A percentile compares a stretch with the other conserved stretches of the same genome.
Evolutionary conservation across 2,888 invertebrate genomes (phyloP).

Genomic region (Platycheirus albimanus): DNA sequence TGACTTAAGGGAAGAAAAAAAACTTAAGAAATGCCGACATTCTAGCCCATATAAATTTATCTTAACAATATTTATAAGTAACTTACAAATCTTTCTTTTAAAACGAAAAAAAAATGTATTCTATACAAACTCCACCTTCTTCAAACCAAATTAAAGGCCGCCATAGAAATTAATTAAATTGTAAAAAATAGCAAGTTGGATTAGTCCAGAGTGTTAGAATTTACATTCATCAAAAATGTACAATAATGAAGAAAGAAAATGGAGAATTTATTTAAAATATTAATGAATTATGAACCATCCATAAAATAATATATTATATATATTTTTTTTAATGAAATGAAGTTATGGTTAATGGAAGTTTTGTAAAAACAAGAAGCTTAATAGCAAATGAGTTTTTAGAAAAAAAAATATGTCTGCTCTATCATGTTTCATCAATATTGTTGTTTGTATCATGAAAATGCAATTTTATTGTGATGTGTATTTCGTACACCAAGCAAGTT

Average conservation of each 20-base stretch:
- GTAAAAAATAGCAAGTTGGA: too few species aligned
- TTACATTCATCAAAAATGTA: slow-evolving; percentile 20
- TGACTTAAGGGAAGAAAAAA: too few species aligned
- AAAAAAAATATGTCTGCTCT: too few species aligned
- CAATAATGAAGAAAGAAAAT: slow-evolving; percentile 9
- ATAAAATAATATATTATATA: background rate
- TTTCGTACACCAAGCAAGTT: background rate
- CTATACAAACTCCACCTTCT: too few species aligned
- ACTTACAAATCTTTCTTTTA: too few species aligned
- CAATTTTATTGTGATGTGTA: background rate
- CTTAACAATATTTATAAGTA: too few species aligned
- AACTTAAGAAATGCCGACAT: too few species aligned
- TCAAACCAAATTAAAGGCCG: too few species aligned
- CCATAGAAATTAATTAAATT: too few species aligned
- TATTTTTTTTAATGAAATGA: background rate
- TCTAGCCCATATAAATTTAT: too few species aligned
- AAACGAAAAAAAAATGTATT: too few species aligned
- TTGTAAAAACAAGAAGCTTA: slow-evolving; percentile 2
- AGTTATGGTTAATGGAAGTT: background rate
- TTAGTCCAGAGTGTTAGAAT: slow-evolving; percentile 17
- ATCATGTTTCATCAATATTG: background rate
- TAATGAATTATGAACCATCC: background rate
- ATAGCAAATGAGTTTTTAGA: slow-evolving; percentile 4
- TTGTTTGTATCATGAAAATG: slow-evolving; percentile 10
- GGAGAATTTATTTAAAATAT: slow-evolving; percentile 1